Evolutionary conservation across 2,113 vertebrate genomes (phyloP).

Genomic region (Malurus alboscapulatus): DNA sequence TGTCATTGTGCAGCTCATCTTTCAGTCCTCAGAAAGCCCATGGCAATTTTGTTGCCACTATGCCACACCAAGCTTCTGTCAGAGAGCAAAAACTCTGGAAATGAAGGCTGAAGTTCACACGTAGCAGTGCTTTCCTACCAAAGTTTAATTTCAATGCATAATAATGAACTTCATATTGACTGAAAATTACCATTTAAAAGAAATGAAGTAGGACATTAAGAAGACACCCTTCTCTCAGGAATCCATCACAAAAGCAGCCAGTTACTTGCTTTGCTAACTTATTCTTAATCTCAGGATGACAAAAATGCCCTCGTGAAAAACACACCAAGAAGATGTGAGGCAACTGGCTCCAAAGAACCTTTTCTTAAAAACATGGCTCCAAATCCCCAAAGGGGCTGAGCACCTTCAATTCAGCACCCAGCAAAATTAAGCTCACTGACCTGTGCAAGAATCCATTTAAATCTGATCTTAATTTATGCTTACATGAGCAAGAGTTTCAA

Average conservation of each 20-base stretch:
- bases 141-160: constrained; percentile 25
- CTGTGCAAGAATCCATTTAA: background rate
- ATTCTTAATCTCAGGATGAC: background rate
- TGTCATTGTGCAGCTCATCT: background rate
- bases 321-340: background rate
- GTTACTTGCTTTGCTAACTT: background rate
- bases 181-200: background rate
- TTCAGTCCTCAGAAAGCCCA: background rate
- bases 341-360: background rate
- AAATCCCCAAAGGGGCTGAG: background rate
- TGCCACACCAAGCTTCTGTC: background rate
- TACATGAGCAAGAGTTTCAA: background rate
- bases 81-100: background rate
- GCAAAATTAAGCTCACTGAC: constrained; percentile 8
- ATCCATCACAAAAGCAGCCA: background rate
- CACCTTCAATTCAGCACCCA: background rate
- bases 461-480: constrained; percentile 16
- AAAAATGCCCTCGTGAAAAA: background rate
- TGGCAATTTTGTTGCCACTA: background rate
- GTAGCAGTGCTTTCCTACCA: background rate
- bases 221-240: background rate
- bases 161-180: background rate
- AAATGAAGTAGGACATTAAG: background rate
- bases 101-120: background rate
- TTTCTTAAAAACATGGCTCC: background rate